Evolutionary conservation across 2,113 vertebrate genomes (phyloP), one percentile per base, ranked within the genome.

Genomic region (Callospermophilus lateralis): DNA sequence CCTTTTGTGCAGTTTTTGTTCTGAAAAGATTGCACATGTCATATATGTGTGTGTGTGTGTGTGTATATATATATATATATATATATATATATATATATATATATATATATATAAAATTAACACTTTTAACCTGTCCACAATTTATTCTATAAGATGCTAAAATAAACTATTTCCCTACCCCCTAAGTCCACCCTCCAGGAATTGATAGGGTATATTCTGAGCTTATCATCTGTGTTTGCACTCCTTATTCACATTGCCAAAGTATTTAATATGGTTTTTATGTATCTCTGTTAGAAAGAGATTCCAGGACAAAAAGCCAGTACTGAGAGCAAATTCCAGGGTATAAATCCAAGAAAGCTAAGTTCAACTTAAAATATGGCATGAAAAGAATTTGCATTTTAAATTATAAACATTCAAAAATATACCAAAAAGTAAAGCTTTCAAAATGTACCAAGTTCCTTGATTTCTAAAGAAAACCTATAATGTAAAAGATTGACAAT

Each of bases 301-400:
- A 88, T 73, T 91, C 48, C 39, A 81, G 61, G 28, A 88, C 4
- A 65, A 67, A 81, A 20, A 51, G 3, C 24, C 48, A 79, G 72
- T 68, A 86, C 11, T 68, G 32, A 89, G 68, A 85, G 51, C 17
- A 93, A 94, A 93, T 78, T 80, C 30, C 26, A 86, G n/a, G n/a
- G n/a, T 68, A 20, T 76, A 55, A 51, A 39, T 51, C 17, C 28
- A 77, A 80, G 81, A 61, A 88, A 94, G 37, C 28, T 67, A 53
- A 80, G 45, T 94, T 80, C 48, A 90, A 30, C 72, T 81, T 92
- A 83, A 88, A 96, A 76, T 51, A 42, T 72, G 79, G 30, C 70
- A 76, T 67, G 24, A 77, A 92, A 90, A 30, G n/a, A 95, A 94
- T 53, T 28, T 6, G 42, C 73, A 42, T 89, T 95, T 85, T 97